phyloP scores from a whole-genome alignment of 2,797 vertebrate genomes.

The Leptoclinus maculatus region DNA sequence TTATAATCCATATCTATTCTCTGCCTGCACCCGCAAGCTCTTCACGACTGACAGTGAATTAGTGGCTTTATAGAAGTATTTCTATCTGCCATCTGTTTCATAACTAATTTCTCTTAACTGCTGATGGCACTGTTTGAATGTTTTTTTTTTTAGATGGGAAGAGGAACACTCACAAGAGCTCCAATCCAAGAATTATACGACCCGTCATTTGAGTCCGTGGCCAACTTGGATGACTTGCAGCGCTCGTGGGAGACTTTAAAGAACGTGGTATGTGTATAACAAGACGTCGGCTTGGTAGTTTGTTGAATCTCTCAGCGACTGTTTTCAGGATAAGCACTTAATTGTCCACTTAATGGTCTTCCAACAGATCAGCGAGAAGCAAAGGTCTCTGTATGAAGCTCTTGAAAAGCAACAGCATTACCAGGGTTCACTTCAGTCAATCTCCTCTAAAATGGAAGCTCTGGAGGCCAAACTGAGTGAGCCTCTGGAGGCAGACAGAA shows the following conservation, averaged over 20 bases:
- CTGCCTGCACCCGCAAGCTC: slow-evolving; percentile 12
- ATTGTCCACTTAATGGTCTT: background rate
- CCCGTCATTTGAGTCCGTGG: slow-evolving; percentile 88
- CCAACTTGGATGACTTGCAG: slow-evolving; percentile 93
- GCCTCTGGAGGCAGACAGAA: slow-evolving; percentile 85
- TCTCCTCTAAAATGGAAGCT: slow-evolving; percentile 96
- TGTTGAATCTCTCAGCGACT: background rate
- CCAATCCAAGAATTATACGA: slow-evolving; percentile 90
- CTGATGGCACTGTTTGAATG: slow-evolving; percentile 1
- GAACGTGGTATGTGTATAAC: slow-evolving; percentile 90
- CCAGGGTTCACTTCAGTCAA: slow-evolving; percentile 94
- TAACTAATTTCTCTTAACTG: background rate
- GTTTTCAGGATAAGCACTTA: background rate
- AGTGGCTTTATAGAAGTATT: background rate
- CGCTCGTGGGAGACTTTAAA: slow-evolving; percentile 99
- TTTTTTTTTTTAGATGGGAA: slow-evolving; percentile 70
- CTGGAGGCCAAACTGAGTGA: slow-evolving; percentile 91
- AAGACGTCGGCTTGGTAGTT: background rate
- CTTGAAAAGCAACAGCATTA: slow-evolving; percentile 96
- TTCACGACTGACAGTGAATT: slow-evolving; percentile 1
- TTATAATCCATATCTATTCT: slow-evolving; percentile 3
- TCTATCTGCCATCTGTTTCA: background rate
- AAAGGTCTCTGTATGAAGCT: slow-evolving; percentile 95
- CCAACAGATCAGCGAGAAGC: slow-evolving; percentile 96
- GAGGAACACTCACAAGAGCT: slow-evolving; percentile 84